Evolutionary conservation across 2,113 vertebrate genomes (phyloP).

Genomic region (Monarcha castaneiventris): DNA sequence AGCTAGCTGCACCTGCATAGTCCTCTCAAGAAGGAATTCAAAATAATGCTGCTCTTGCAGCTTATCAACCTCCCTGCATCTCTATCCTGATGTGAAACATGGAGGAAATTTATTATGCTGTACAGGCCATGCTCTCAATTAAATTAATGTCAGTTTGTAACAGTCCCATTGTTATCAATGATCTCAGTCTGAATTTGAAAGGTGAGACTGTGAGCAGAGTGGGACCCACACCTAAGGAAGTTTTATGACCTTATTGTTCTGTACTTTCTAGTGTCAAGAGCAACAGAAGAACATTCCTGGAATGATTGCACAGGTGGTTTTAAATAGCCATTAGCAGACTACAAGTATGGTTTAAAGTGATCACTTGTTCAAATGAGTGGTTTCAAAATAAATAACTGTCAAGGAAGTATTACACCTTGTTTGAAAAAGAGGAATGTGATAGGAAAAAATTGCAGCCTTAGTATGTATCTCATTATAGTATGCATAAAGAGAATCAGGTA

Average conservation of each 20-base stretch:
- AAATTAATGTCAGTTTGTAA: not conserved
- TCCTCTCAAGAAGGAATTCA: not conserved
- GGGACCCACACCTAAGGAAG: not conserved
- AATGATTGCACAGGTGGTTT: conserved; percentile 11
- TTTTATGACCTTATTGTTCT: not conserved
- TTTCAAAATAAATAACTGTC: conserved; percentile 40
- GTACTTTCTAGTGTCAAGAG: not conserved
- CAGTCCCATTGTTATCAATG: not conserved
- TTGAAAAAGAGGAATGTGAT: not conserved
- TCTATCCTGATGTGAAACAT: not conserved
- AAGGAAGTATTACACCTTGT: not conserved
- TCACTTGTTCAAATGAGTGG: conserved; percentile 24
- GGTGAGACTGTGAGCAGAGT: not conserved
- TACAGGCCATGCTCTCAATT: not conserved
- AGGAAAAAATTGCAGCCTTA: not conserved
- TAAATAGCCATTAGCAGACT: conserved; percentile 35
- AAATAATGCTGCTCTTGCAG: not conserved
- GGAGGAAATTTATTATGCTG: not conserved
- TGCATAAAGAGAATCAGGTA: not conserved
- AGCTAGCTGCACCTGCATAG: not conserved
- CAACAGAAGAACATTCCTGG: conserved; percentile 73
- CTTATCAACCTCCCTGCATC: not conserved
- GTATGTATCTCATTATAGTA: not conserved
- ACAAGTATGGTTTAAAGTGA: not conserved
- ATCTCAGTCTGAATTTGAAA: not conserved